These are phyloP conservation scores for Galagoides demidoff DNA, from an alignment of 2,797 vertebrate species.

Conservation along the genomic window DNA sequence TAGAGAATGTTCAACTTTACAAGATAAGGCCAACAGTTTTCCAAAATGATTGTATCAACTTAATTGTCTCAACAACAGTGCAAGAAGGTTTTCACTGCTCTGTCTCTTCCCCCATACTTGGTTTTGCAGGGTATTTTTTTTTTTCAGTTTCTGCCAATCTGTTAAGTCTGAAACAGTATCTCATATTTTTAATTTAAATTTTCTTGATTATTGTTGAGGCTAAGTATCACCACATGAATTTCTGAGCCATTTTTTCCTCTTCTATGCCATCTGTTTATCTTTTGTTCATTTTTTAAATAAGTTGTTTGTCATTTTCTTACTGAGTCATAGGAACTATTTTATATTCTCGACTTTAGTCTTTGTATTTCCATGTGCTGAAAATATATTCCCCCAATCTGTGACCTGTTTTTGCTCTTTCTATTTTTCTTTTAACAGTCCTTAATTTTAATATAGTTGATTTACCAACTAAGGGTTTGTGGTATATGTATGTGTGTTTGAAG, in stretches of 20 bases:
- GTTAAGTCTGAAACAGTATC: neutral
- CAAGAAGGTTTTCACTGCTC: neutral
- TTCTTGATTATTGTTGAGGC: neutral
- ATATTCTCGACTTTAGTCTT: neutral
- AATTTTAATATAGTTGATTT: slow-evolving; percentile 25
- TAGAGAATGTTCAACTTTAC: neutral
- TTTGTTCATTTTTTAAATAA: slow-evolving; percentile 7
- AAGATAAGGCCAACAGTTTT: neutral
- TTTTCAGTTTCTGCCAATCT: neutral
- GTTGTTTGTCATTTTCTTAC: neutral
- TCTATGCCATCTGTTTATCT: slow-evolving; percentile 45
- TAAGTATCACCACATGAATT: neutral
- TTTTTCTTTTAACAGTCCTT: neutral
- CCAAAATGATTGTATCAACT: neutral
- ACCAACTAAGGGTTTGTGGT: neutral
- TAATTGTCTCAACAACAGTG: neutral
- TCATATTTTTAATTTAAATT: neutral
- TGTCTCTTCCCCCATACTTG: neutral
- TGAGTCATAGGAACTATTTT: slow-evolving; percentile 4
- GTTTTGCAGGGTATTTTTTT: neutral
- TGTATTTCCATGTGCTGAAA: neutral
- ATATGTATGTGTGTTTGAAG: neutral
- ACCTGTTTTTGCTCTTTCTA: neutral
- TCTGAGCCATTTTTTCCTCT: slow-evolving; percentile 10
- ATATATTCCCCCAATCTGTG: neutral